Base-by-base conservation (phyloP, 2,888 invertebrate species). In the Drosophila niveifrons region DNA sequence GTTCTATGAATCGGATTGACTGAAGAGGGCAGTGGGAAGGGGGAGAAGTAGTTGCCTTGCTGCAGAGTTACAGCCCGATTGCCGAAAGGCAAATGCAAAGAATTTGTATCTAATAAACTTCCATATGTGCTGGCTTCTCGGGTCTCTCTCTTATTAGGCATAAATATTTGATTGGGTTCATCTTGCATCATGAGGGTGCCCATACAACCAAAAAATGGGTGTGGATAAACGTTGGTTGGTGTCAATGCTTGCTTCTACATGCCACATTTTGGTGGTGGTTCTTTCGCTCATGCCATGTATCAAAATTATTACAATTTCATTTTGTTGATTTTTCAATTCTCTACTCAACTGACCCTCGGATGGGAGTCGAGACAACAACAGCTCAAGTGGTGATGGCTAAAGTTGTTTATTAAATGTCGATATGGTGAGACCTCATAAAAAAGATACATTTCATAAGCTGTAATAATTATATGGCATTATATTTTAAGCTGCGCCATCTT, bases 91-190 rank as follows among this genome's bases (percentile, higher is more conserved):
- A 75, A 67, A 72, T 69, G 50, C 59, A 53, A 72, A 75, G 74
- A 81, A 85, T 86, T 82, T 89, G 75, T 82, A 86, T 90, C 82
- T 88, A 86, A 89, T 86, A 89, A 88, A 86, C 68, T 77, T 88
- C 75, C 86, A 86, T 89, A 86, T 87, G 85, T 72, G 63, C 57
- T 52, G 72, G 34, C 69, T 72, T 67, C 61, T 53, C 31, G 28
- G 29, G n/a, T 39, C 53, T 53, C 18, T 34, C 71, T 66, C 71
- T 80, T 89, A 89, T 89, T 85, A 82, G 86, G 73, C 77, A 68
- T 81, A 79, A 80, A 69, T 73, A 61, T 79, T 81, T 89, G 80
- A 86, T 89, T 88, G 77, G 66, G 75, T 72, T 79, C 77, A 61
- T 73, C 41, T 36, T 51, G n/a, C 29, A 43, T 0, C 39, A 66